phyloP scores from a whole-genome alignment of 2,888 invertebrate genomes.

The Tribolium freemani region DNA sequence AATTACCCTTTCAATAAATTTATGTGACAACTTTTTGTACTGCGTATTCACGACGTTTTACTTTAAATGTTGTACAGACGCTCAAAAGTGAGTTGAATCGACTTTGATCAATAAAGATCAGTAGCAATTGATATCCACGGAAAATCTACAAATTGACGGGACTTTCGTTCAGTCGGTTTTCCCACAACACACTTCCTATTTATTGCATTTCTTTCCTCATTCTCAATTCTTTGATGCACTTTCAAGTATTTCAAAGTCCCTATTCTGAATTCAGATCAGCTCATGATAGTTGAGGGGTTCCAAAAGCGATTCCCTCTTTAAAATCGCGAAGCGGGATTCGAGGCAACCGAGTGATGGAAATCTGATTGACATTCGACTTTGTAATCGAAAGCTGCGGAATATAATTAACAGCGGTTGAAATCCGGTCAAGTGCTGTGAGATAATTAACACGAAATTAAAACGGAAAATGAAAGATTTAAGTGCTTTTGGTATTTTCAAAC shows the following conservation, averaged over 20 bases:
- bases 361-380: slow-evolving; percentile 35
- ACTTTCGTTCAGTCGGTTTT: slow-evolving; percentile 24
- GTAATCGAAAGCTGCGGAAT: slow-evolving; percentile 8
- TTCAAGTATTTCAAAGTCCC: slow-evolving; percentile 48
- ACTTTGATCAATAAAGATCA: not conserved
- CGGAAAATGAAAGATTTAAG: not conserved
- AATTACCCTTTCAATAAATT: not conserved
- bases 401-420: slow-evolving; percentile 21
- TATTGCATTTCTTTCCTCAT: slow-evolving; percentile 51
- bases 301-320: slow-evolving; percentile 36
- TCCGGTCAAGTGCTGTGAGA: not conserved
- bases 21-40: not conserved
- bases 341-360: slow-evolving; percentile 25
- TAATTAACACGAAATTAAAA: not conserved
- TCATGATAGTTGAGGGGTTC: slow-evolving; percentile 31
- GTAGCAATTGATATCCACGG: not conserved
- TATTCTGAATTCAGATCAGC: slow-evolving; percentile 45
- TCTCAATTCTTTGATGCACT: slow-evolving; percentile 52
- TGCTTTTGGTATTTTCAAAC: not conserved
- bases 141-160: slow-evolving; percentile 40
- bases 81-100: not conserved
- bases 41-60: not conserved
- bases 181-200: slow-evolving; percentile 46
- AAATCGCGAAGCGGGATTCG: slow-evolving; percentile 18
- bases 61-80: not conserved